These are phyloP conservation scores for Lucilia sericata DNA, from an alignment of 1,140 invertebrate genomes.

Conservation along the genomic window DNA sequence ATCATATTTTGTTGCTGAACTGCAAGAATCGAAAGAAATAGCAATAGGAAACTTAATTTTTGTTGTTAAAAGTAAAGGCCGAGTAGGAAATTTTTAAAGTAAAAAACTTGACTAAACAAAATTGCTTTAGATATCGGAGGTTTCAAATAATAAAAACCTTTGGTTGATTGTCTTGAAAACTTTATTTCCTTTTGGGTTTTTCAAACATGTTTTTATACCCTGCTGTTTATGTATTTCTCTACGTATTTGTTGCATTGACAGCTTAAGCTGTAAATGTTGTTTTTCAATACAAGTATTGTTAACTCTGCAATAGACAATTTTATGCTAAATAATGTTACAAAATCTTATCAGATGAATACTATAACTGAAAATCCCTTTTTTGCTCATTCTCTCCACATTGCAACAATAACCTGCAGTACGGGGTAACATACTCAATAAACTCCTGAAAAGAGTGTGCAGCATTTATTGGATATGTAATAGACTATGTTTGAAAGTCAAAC, in stretches of 20 bases:
- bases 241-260: constrained; percentile 25
- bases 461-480: too few relatives aligned
- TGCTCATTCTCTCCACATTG: background rate
- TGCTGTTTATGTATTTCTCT: constrained; percentile 10
- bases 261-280: constrained; percentile 40
- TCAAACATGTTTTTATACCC: constrained; percentile 10
- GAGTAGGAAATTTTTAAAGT: background rate
- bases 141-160: too few relatives aligned
- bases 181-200: too few relatives aligned
- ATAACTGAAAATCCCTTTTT: background rate
- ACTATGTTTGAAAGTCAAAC: too few relatives aligned
- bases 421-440: too few relatives aligned
- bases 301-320: background rate
- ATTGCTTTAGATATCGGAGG: too few relatives aligned
- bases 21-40: background rate
- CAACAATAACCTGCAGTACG: too few relatives aligned
- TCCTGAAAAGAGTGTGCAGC: too few relatives aligned
- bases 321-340: constrained; percentile 12
- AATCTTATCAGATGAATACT: constrained; percentile 14
- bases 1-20: constrained; percentile 33
- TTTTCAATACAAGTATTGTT: background rate
- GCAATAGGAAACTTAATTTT: too few relatives aligned
- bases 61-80: background rate
- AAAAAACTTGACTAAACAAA: too few relatives aligned
- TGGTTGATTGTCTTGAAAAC: too few relatives aligned